Base-by-base conservation (phyloP, 64 coral and sea anemone species). In the Pocillopora damicornis region DNA sequence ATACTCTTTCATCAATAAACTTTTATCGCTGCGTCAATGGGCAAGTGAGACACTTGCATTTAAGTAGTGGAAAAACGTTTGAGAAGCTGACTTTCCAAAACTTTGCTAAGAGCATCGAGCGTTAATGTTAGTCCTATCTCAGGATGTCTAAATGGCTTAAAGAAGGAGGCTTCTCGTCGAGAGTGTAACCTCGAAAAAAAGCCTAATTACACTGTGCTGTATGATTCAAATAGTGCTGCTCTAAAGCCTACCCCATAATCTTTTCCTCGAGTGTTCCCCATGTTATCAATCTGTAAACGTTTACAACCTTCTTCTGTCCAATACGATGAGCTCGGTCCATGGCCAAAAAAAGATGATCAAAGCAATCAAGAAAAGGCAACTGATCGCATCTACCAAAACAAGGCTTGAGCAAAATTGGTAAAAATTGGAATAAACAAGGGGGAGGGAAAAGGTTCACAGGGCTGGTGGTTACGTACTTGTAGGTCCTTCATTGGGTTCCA, bases 401-500 rank as follows among this genome's bases (percentile, higher is more conserved):
- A 38, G 11, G 60, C 79, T 71, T 71, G 8, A 23, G 22, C 22
- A 71, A 71, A 11, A n/a, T 25, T 23, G n/a, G 20, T n/a, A 71
- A 6, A n/a, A 71, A n/a, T 71, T 20, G 20, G 67, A 30, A 23
- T 17, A 23, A 30, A 26, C 10, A n/a, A 9, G 7, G 20, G 18
- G 66, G 2, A 0, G 67, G 6, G 67, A 0, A 4, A 0, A 5
- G 18, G 67, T 57, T 57, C 1, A 77, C 11, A 37, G 9, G 12
- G n/a, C 2, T 58, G 8, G 14, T 36, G 25, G 79, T 37, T 59
- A 51, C 64, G 35, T 75, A 98, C 95, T 87, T 98, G 95, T 13
- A 94, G 63, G 71, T 98, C 95, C 82, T 98, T 98, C 95, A 98
- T 98, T 78, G 95, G 95, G 59, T 98, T 98, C 95, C 95, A 98